A percentile compares a stretch with the other conserved stretches of the same genome.
Conservation (phyloP, 1,140 invertebrate species). For the Andrena cerasifolii region DNA sequence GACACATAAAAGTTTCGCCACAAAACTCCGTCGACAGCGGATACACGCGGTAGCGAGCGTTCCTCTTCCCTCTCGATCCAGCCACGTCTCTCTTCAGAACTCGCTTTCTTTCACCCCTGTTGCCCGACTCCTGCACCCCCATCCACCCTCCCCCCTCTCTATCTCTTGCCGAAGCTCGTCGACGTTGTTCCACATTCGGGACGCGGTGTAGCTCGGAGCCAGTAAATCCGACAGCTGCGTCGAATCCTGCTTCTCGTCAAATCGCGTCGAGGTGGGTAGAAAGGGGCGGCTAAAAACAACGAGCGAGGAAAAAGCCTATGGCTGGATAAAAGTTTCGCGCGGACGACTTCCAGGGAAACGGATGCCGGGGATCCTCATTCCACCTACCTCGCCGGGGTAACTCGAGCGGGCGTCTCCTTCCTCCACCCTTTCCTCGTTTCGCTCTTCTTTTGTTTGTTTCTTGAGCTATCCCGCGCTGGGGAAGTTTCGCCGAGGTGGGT, state of each 20-base stretch:
- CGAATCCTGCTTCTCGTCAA: slow-evolving; percentile 45
- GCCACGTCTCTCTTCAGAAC: not conserved
- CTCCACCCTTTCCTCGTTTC: not conserved
- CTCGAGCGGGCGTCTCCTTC: not conserved
- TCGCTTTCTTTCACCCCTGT: not conserved
- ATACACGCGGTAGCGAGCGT: slow-evolving; percentile 13
- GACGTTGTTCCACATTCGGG: slow-evolving; percentile 44
- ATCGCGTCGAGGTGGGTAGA: slow-evolving; percentile 12
- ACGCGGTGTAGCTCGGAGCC: slow-evolving; percentile 18
- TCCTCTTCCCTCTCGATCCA: not conserved
- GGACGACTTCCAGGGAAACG: slow-evolving; percentile 22
- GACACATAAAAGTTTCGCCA: slow-evolving; percentile 57
- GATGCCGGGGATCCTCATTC: not conserved
- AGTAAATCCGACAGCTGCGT: slow-evolving; percentile 53
- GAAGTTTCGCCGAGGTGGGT: not conserved
- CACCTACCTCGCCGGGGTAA: not conserved
- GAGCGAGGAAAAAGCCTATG: slow-evolving; percentile 38
- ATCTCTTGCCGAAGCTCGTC: not conserved
- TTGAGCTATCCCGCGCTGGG: not conserved
- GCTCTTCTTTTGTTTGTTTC: not conserved
- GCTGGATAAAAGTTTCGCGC: slow-evolving; percentile 52
- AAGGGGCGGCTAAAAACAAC: slow-evolving; percentile 28
- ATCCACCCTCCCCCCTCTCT: not conserved
- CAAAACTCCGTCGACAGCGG: slow-evolving; percentile 28
- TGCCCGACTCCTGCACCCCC: no score